phyloP scores from a whole-genome alignment of 2,797 vertebrate genomes.

The Staurois parvus region DNA sequence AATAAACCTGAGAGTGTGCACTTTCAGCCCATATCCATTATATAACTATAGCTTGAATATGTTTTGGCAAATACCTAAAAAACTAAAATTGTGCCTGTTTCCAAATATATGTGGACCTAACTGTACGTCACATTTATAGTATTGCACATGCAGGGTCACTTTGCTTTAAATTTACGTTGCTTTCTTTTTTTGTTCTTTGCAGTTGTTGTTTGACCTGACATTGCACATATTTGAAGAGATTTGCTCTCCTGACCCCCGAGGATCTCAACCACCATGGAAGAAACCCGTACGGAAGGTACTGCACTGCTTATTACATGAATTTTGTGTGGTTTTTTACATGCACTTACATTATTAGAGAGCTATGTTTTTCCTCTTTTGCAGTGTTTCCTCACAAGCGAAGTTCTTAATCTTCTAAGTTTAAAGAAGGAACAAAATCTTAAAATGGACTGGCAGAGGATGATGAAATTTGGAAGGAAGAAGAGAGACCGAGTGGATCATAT shows the following conservation, averaged over 20 bases:
- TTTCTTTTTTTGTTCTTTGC: slow-evolving; percentile 57
- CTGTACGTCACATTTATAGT: too few relatives aligned
- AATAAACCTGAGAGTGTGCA: too few relatives aligned
- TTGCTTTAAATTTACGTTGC: neutral
- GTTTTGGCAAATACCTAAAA: too few relatives aligned
- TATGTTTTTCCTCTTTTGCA: slow-evolving; percentile 54
- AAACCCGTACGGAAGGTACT: slow-evolving; percentile 92
- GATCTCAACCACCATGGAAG: slow-evolving; percentile 90
- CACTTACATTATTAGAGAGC: neutral
- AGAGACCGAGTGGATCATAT: slow-evolving; percentile 96
- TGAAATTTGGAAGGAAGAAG: slow-evolving; percentile 98
- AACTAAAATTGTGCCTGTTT: too few relatives aligned
- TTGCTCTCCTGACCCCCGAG: slow-evolving; percentile 89
- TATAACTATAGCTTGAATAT: too few relatives aligned
- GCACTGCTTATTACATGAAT: neutral
- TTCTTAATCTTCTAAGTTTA: slow-evolving; percentile 88
- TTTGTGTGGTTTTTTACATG: too few relatives aligned
- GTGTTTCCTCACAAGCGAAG: slow-evolving; percentile 87
- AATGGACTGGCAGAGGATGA: slow-evolving; percentile 98
- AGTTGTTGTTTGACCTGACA: slow-evolving; percentile 95
- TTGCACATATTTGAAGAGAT: slow-evolving; percentile 95
- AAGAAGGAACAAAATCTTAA: slow-evolving; percentile 88
- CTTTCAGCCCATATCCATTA: too few relatives aligned
- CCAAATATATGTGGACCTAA: too few relatives aligned
- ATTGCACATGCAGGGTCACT: too few relatives aligned